phyloP scores from a whole-genome alignment of 2,888 invertebrate species.

The Tethea ocularis region DNA sequence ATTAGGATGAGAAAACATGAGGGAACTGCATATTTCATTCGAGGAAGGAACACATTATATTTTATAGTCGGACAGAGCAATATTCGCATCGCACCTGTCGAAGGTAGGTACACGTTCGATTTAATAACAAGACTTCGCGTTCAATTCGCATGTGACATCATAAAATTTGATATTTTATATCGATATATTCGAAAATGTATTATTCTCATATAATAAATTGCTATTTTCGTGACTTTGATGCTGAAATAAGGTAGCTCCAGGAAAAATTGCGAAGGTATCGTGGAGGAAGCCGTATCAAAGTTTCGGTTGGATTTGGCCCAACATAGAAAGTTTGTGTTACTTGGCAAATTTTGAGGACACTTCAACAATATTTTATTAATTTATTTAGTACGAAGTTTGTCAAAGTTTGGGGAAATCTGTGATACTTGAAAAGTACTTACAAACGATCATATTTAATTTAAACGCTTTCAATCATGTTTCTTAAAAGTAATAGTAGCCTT shows the following conservation, averaged over 20 bases:
- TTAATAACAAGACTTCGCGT: slow-evolving; percentile 72
- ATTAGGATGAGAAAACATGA: background rate
- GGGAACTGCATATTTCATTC: background rate
- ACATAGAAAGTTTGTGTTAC: slow-evolving; percentile 20
- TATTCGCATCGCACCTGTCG: slow-evolving; percentile 66
- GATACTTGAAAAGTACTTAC: background rate
- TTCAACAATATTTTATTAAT: slow-evolving; percentile 22
- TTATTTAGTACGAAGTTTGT: slow-evolving; percentile 20
- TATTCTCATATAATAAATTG: background rate
- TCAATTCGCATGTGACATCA: slow-evolving; percentile 64
- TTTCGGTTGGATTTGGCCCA: slow-evolving; percentile 15
- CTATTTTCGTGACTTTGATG: slow-evolving; percentile 12
- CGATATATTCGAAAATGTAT: slow-evolving; percentile 11
- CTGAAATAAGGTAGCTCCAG: slow-evolving; percentile 10
- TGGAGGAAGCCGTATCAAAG: slow-evolving; percentile 22
- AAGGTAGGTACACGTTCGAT: slow-evolving; percentile 51
- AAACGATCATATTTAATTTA: background rate
- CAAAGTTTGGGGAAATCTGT: background rate
- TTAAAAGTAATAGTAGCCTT: too few species aligned
- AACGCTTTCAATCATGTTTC: background rate
- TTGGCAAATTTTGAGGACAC: slow-evolving; percentile 18
- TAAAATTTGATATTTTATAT: slow-evolving; percentile 62
- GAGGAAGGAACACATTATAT: slow-evolving; percentile 29
- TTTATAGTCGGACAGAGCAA: slow-evolving; percentile 47
- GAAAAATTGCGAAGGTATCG: slow-evolving; percentile 15